Percentiles rank a stretch among this genome's conserved stretches.
These are phyloP conservation scores for Ichneumon xanthorius DNA, from an alignment of 2,888 invertebrate species.

Conservation along the genomic window DNA sequence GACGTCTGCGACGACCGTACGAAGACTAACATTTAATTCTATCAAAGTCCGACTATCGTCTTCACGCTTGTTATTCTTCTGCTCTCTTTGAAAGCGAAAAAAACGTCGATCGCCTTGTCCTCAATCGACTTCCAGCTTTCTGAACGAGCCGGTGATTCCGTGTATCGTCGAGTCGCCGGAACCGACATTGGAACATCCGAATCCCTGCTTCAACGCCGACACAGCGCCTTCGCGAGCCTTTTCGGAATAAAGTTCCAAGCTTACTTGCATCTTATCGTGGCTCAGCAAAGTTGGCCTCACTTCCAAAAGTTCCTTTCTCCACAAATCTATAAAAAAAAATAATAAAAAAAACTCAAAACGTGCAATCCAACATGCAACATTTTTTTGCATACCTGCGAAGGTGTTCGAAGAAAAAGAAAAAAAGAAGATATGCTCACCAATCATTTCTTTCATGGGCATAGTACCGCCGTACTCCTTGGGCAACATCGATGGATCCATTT, in stretches of 20 bases:
- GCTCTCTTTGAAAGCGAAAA: background rate
- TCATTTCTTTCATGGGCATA: slow-evolving; percentile 94
- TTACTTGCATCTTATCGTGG: slow-evolving; percentile 90
- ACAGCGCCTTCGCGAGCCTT: slow-evolving; percentile 91
- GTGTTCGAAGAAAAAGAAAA: background rate
- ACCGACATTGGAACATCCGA: slow-evolving; percentile 87
- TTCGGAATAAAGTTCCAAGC: slow-evolving; percentile 89
- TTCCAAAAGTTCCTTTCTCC: slow-evolving; percentile 89
- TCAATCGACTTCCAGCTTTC: slow-evolving; percentile 92
- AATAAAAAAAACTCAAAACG: slow-evolving; percentile 56
- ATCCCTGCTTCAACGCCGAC: slow-evolving; percentile 89
- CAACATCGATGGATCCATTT: slow-evolving; percentile 88
- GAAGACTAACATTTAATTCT: slow-evolving; percentile 12
- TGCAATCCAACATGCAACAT: background rate
- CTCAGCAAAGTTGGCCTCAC: slow-evolving; percentile 87
- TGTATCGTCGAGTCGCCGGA: slow-evolving; percentile 87
- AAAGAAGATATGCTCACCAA: slow-evolving; percentile 86
- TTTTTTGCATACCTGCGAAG: background rate
- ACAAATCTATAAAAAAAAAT: slow-evolving; percentile 86
- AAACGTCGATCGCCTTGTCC: slow-evolving; percentile 5
- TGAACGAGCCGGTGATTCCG: slow-evolving; percentile 91
- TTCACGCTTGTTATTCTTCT: background rate
- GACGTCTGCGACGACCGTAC: background rate
- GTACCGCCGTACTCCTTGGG: slow-evolving; percentile 94
- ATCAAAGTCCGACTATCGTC: slow-evolving; percentile 17